Evolutionary conservation across 2,797 vertebrate species (phyloP).

Genomic region (Malacoctenus gilli): DNA sequence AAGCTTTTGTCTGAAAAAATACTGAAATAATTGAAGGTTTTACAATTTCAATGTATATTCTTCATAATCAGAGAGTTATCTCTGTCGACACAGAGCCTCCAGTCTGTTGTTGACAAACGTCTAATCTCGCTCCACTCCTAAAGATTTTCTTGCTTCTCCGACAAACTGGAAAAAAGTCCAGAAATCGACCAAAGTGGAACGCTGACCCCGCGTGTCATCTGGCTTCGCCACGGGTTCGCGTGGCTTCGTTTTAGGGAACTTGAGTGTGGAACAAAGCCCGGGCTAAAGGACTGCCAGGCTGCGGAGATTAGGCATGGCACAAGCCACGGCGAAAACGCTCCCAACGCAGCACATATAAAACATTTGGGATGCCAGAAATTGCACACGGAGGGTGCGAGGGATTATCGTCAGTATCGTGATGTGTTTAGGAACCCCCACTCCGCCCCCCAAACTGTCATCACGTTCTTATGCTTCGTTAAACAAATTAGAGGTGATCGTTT

Average conservation of each 20-base stretch:
- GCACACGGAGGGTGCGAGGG: conserved; percentile 2
- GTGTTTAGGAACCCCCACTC: background rate
- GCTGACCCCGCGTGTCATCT: conserved; percentile 32
- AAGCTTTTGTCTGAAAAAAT: no score
- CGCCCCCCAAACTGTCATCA: background rate
- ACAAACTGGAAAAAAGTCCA: no score
- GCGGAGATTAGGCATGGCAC: conserved; percentile 47
- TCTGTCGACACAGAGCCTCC: no score
- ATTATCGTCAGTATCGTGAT: conserved; percentile 5
- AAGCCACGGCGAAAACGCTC: conserved; percentile 28
- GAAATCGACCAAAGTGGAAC: conserved; percentile 21
- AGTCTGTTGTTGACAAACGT: no score
- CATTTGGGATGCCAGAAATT: conserved; percentile 23
- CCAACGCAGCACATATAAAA: conserved; percentile 27
- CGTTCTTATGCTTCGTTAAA: conserved; percentile 1
- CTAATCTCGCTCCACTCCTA: no score
- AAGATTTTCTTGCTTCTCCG: no score
- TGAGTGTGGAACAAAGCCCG: conserved; percentile 54
- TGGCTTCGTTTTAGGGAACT: conserved; percentile 44
- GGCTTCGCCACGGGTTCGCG: conserved; percentile 22
- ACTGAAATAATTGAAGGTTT: no score
- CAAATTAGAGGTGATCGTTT: background rate
- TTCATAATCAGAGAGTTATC: no score
- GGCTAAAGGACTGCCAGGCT: conserved; percentile 46
- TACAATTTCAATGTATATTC: no score